Evolutionary conservation across 2,113 vertebrate species (phyloP).

Genomic region (Phocoena phocoena): DNA sequence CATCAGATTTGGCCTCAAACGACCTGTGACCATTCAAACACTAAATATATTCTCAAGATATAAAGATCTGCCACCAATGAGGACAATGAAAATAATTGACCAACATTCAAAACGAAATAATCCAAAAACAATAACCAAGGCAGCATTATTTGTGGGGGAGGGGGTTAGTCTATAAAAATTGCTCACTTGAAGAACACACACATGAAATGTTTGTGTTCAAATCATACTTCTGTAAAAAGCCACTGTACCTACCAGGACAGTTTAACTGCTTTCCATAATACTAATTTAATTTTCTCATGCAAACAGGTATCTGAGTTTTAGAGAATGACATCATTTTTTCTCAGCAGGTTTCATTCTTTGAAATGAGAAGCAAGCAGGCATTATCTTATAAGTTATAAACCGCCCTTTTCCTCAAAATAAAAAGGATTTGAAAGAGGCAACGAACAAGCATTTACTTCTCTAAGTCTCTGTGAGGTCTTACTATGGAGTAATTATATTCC

Average conservation of each 20-base stretch:
- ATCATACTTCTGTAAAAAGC: neutral
- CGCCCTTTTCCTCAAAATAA: neutral
- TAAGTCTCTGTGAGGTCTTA: neutral
- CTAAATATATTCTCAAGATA: neutral
- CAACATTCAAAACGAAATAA: constrained; percentile 21
- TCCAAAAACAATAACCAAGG: neutral
- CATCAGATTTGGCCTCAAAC: neutral
- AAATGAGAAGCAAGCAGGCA: neutral
- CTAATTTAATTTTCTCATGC: neutral
- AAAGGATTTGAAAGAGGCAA: neutral
- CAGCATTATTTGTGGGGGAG: neutral
- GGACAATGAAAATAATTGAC: neutral
- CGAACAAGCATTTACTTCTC: neutral
- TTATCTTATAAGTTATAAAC: neutral
- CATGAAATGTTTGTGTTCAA: neutral
- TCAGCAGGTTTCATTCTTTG: neutral
- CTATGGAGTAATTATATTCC: neutral
- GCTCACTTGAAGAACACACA: neutral
- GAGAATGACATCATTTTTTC: neutral
- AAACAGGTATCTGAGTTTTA: neutral
- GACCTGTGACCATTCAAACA: neutral
- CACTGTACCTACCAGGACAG: neutral
- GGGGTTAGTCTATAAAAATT: neutral
- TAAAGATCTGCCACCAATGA: neutral
- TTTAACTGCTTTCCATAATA: neutral